These are phyloP conservation scores for Troides helena DNA, from an alignment of 2,888 invertebrate species.

Conservation along the genomic window DNA sequence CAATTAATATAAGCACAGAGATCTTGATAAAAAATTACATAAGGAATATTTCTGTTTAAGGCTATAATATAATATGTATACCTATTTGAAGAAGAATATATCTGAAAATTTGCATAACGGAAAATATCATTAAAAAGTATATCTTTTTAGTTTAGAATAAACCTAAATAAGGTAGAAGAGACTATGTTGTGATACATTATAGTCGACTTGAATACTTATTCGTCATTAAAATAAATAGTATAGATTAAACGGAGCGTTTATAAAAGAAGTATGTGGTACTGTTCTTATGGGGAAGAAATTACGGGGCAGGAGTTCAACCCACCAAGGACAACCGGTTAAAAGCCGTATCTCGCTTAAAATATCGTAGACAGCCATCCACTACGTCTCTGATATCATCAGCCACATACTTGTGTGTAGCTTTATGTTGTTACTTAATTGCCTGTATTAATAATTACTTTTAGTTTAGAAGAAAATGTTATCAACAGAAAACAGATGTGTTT, in stretches of 20 bases:
- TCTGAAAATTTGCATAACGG: too few relatives aligned
- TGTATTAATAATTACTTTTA: slow-evolving; percentile 11
- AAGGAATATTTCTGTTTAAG: too few relatives aligned
- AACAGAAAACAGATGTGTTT: not conserved
- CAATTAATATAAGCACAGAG: too few relatives aligned
- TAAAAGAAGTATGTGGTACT: not conserved
- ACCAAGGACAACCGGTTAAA: slow-evolving; percentile 62
- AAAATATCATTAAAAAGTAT: too few relatives aligned
- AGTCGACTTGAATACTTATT: too few relatives aligned
- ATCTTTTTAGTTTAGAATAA: too few relatives aligned
- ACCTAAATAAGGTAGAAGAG: too few relatives aligned
- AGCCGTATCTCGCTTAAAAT: slow-evolving; percentile 34
- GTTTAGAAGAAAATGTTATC: not conserved
- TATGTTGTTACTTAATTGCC: slow-evolving; percentile 16
- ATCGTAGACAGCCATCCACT: slow-evolving; percentile 32
- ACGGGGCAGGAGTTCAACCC: slow-evolving; percentile 46
- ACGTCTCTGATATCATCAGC: slow-evolving; percentile 36
- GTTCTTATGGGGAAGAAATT: slow-evolving; percentile 30
- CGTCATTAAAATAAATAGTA: not conserved
- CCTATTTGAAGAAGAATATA: too few relatives aligned
- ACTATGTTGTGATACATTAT: too few relatives aligned
- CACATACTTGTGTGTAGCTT: slow-evolving; percentile 13
- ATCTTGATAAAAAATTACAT: too few relatives aligned
- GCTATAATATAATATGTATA: too few relatives aligned
- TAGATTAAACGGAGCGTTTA: too few relatives aligned